phyloP scores from a whole-genome alignment of 2,888 invertebrate species.

The Stegana nigrithorax region DNA sequence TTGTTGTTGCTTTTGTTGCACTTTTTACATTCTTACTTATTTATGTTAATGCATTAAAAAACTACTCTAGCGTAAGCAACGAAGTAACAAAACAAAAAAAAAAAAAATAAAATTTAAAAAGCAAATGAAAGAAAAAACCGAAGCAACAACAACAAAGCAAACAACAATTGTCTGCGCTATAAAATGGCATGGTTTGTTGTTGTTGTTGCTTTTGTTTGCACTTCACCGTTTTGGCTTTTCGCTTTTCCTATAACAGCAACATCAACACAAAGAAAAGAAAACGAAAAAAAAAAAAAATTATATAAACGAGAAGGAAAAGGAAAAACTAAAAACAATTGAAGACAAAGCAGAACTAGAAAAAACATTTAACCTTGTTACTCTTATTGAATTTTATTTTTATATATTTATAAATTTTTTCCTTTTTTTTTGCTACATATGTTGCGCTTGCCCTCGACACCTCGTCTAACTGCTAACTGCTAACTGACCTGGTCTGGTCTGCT shows the following conservation, averaged over 20 bases:
- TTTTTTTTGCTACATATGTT: neutral
- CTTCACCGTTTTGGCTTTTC: neutral
- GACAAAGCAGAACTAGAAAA: neutral
- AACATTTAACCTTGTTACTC: neutral
- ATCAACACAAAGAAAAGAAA: too few relatives aligned
- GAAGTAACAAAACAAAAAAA: neutral
- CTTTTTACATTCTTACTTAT: slow-evolving; percentile 13
- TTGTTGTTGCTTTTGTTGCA: neutral
- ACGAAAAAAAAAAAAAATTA: too few relatives aligned
- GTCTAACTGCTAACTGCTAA: too few relatives aligned
- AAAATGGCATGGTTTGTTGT: neutral
- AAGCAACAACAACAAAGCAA: neutral
- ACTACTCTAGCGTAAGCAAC: too few relatives aligned
- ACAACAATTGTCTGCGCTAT: neutral
- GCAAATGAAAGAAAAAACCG: neutral
- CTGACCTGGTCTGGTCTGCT: too few relatives aligned
- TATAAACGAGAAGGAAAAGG: too few relatives aligned
- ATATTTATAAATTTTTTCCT: too few relatives aligned
- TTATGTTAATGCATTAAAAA: neutral
- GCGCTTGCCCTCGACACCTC: too few relatives aligned
- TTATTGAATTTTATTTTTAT: neutral
- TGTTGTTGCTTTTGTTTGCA: neutral
- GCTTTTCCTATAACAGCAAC: neutral
- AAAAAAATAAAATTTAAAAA: neutral
- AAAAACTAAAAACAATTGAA: too few relatives aligned